Base-by-base conservation (phyloP, 2,797 vertebrate species). In the Tachyglossus aculeatus region DNA sequence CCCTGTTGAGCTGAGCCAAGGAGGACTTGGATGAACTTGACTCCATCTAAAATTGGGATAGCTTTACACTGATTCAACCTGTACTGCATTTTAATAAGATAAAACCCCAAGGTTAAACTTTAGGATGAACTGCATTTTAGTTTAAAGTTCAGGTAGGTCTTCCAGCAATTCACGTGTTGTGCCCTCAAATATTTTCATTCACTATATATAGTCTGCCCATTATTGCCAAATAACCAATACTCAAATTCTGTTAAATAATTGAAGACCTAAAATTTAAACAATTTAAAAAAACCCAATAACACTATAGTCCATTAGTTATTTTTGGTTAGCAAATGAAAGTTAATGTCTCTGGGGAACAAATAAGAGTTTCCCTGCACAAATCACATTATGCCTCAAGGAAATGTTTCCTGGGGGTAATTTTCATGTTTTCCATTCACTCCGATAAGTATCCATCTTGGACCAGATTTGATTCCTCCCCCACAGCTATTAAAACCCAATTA, bases 401-500 rank as follows among this genome's bases (percentile, higher is more conserved):
- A 38, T 38, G 64, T 78, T 78, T 55, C 43, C 60, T 18, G 43
- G 48, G 22, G n/a, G 40, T 71, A 19, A 58, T 67, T 66, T 57
- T 13, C 31, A 5, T 72, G 69, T 71, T 67, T 11, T 21, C 39
- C 27, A 67, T 69, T 68, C 34, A 64, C 2, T 27, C 44, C 76
- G 77, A 58, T 14, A 13, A 77, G 38, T 56, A 74, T 32, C 27
- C 51, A 74, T 75, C 37, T 53, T 48, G 53, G 38, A 67, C 9
- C 4, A 78, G 19, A 41, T 74, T 67, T 58, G 14, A 67, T 1
- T 16, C 9, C 10, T 22, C 16, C 2, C 5, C 8, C 32, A 67
- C 2, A 79, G 37, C 48, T 77, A 54, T 62, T 83, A 73, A 67
- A 68, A 32, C 1, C 51, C 36, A 82, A 67, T 41, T 70, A 85